Percentiles rank a stretch among this genome's conserved stretches.
Evolutionary conservation across 2,888 invertebrate species (phyloP).

Genomic region (Perithous albicinctus): DNA sequence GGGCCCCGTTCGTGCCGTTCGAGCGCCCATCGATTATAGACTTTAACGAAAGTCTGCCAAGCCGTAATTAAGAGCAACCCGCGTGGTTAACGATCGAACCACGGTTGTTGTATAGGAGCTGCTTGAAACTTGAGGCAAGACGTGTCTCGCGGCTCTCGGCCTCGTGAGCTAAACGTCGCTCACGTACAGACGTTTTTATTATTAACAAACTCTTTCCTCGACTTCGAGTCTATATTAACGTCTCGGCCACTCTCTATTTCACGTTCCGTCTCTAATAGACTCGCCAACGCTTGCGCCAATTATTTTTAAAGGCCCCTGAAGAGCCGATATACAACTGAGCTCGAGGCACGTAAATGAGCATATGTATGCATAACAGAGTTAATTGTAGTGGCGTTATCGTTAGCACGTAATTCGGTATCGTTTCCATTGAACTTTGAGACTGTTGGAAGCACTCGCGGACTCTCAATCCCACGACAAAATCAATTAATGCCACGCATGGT

Average conservation of each 20-base stretch:
- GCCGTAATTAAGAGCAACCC: conserved; percentile 80
- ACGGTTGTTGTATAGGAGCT: conserved; percentile 4
- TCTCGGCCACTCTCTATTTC: conserved; percentile 26
- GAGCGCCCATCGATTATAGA: conserved; percentile 69
- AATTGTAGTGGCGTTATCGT: background rate
- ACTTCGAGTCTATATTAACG: background rate
- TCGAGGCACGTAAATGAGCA: background rate
- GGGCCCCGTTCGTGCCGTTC: conserved; percentile 41
- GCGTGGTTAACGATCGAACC: conserved; percentile 62
- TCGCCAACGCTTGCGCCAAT: conserved; percentile 16
- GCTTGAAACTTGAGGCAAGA: conserved; percentile 10
- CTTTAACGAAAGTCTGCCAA: conserved; percentile 76
- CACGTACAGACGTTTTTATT: conserved; percentile 9
- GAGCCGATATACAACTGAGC: background rate
- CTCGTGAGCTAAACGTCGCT: background rate
- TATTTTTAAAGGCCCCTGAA: conserved; percentile 35
- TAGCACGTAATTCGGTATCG: conserved; percentile 4
- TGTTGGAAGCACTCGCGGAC: background rate
- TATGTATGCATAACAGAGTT: background rate
- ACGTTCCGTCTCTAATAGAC: background rate
- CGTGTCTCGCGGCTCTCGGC: background rate
- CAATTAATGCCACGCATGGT: background rate
- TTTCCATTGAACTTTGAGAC: conserved; percentile 51
- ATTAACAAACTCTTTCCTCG: conserved; percentile 14
- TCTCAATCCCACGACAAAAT: conserved; percentile 12